These are phyloP conservation scores for Myrmecobius fasciatus DNA, from an alignment of 2,113 vertebrate genomes.

Conservation along the genomic window DNA sequence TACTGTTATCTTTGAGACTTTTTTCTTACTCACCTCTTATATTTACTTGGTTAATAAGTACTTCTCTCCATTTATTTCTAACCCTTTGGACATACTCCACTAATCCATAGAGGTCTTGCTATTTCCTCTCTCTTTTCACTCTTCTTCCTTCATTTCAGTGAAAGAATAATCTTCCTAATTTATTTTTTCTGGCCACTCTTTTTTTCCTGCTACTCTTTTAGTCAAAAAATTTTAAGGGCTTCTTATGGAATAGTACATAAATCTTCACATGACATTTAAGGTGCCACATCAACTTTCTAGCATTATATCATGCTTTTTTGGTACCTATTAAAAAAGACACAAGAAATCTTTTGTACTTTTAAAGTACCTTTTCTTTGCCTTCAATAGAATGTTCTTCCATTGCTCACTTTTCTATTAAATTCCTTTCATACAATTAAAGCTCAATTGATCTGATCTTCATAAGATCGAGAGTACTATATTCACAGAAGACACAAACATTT, in stretches of 20 bases:
- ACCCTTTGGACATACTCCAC: neutral
- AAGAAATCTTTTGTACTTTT: neutral
- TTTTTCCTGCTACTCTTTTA: neutral
- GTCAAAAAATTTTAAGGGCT: neutral
- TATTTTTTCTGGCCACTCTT: neutral
- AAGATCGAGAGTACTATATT: neutral
- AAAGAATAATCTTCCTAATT: neutral
- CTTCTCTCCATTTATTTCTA: neutral
- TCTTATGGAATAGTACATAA: neutral
- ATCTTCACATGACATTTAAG: neutral
- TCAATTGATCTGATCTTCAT: neutral
- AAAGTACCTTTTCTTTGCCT: neutral
- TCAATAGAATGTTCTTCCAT: neutral
- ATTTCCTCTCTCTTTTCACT: neutral
- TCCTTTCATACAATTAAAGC: neutral
- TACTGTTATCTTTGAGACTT: neutral
- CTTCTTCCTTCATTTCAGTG: neutral
- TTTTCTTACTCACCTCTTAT: neutral
- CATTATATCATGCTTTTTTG: neutral
- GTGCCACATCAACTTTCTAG: neutral
- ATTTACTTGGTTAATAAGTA: neutral
- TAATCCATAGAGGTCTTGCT: neutral
- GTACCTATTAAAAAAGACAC: neutral
- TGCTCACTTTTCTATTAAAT: neutral
- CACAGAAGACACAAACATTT: neutral